Evolutionary conservation across 1,140 invertebrate species (phyloP), one percentile per base, ranked within the genome.

Genomic region (Penaeus chinensis): DNA sequence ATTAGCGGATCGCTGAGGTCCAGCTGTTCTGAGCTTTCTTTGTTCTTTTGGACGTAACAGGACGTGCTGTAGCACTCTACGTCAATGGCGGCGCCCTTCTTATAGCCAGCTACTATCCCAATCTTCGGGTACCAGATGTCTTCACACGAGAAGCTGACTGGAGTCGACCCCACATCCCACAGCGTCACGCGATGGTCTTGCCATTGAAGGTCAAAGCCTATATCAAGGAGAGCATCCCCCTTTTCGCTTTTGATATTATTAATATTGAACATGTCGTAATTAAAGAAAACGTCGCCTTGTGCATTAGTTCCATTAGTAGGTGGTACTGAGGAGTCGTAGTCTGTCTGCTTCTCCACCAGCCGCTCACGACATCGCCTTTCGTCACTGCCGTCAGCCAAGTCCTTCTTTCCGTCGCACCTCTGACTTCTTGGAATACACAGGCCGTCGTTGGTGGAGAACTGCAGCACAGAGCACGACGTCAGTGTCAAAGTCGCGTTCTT

Each of bases 371-470:
- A 86, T 0, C 37, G 42, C 22, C 27, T n/a, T 61, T 86, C 84
- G 32, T 81, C 84, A 16, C 84, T 86, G 3, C 22, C 61, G 24
- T 86, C 84, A 27, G 76, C 37, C 66, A 22, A 69, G 62, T 86
- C 63, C 60, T 65, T 24, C 5, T 10, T 18, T 27, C 84, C 77
- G 24, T 86, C 77, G 71, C 84, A 86, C 16, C 84, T 37, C 63
- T 86, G 62, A 60, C 84, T 86, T 47, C 42, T 1, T 18, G 54
- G 42, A 20, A 86, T 19, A 32, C 84, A 86, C n/a, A 86, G 77
- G 18, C 84, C 84, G 63, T 86, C 84, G 69, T 86, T n/a, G n/a
- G 84, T 61, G 63, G 84, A 86, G 47, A 86, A 86, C 65, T 86
- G 84, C 10, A 81, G 19, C 61, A 80, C 69, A 76, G 54, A 60